Base-by-base conservation (phyloP, 2,113 vertebrate species). In the Onychostruthus taczanowskii region DNA sequence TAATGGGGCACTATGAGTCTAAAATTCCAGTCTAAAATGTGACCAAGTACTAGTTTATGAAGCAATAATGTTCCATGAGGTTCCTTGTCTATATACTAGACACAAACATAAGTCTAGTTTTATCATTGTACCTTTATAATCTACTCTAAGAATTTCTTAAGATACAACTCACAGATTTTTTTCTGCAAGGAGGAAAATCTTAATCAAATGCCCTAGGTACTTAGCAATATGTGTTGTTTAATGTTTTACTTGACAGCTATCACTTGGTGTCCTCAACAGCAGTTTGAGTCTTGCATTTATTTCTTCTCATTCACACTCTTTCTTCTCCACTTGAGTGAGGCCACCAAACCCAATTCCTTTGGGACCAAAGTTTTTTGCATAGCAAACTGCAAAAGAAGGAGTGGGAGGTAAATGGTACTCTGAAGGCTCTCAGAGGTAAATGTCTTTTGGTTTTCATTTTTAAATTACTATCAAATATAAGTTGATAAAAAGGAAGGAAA, bases 301-400 rank as follows among this genome's bases (percentile, higher is more conserved):
- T 24, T 26, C 86, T 98, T 94, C 90, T 97, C 89, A 95, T 92
- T 97, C 90, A 0, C 92, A 98, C 67, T 98, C 97, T 63, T 97
- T 97, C 84, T 98, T 98, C 78, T 99, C 98, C 94, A 98, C 96
- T 97, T 99, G 98, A 94, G 99, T 99, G 15, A 98, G 98, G 80
- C 99, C 99, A 49, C 99, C 99, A 92, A 99, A 98, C 20, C 99
- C 99, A 46, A 99, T 98, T 77, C 99, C 99, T 95, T 99, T 99
- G 7, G 99, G 99, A 28, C 99, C 99, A 3, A 99, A 99, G 94
- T 99, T 99, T 97, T 99, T 99, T 78, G 99, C 99, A 2, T 99
- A 99, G 94, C 99, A 99, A 94, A 99, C 99, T 99, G 98, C 90
- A 93, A 37, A 74, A 97, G 56, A 93, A 90, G 21, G 16, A 73